These are phyloP conservation scores for Sandelia bainsii DNA, from an alignment of 2,797 vertebrate species.

Conservation along the genomic window DNA sequence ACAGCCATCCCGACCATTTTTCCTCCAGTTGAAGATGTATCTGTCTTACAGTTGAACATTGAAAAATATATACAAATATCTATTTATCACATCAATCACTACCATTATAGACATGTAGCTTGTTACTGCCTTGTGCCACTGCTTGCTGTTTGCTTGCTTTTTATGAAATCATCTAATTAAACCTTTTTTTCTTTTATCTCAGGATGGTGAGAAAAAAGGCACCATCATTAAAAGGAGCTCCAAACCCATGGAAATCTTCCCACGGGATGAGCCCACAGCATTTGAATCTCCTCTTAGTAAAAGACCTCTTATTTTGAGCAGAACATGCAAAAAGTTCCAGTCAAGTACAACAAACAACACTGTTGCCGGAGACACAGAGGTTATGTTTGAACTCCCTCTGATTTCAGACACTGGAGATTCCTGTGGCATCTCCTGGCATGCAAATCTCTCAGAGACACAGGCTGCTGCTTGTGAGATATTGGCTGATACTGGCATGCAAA, in stretches of 20 bases:
- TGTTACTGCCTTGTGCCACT: neutral
- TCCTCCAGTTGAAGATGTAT: slow-evolving; percentile 78
- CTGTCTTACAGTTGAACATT: neutral
- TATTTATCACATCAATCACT: neutral
- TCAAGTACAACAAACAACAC: neutral
- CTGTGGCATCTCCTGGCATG: neutral
- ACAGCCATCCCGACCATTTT: slow-evolving; percentile 90
- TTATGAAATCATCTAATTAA: neutral
- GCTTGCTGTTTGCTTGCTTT: neutral
- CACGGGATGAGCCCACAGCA: slow-evolving; percentile 54
- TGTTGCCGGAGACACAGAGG: slow-evolving; percentile 8
- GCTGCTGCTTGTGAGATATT: slow-evolving; percentile 20
- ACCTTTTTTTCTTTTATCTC: slow-evolving; percentile 12
- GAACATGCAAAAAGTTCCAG: slow-evolving; percentile 15
- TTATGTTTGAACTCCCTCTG: slow-evolving; percentile 17
- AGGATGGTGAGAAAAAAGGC: slow-evolving; percentile 66
- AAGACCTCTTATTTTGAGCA: slow-evolving; percentile 70
- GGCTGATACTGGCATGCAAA: neutral
- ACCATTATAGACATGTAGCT: neutral
- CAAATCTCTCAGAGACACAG: slow-evolving; percentile 27
- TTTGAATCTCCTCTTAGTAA: slow-evolving; percentile 63
- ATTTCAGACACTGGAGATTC: neutral
- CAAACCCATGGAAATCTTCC: slow-evolving; percentile 54
- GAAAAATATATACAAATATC: no score
- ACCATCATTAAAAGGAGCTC: slow-evolving; percentile 58